Evolutionary conservation across 2,888 invertebrate species (phyloP), one percentile per base, ranked within the genome.

Genomic region (Neoitamus cyanurus): DNA sequence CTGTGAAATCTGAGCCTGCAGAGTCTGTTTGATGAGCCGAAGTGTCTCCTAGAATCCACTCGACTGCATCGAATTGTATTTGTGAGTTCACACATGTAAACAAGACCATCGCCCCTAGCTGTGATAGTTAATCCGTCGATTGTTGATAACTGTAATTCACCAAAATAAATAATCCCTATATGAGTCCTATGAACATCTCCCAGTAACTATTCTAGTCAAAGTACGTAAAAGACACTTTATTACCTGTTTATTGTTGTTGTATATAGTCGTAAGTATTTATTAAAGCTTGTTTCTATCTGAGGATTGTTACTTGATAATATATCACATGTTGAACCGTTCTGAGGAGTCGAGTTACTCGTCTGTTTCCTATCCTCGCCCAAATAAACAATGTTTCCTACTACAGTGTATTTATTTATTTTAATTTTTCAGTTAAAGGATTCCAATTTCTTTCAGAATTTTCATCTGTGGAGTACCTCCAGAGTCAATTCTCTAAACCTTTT

Each of bases 41-140:
- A 36, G 3, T 7, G 70, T 34, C n/a, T n/a, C 30, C 31, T 25
- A 28, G 31, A 72, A 58, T 34, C 30, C 28, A 20, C 20, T 58
- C 58, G 42, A 37, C 48, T 68, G 31, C 31, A 80, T 36, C 48
- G 20, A 80, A 80, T 28, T 80, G 75, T 75, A 7, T 68, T 31
- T 80, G 31, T 58, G 20, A 58, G 15, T 20, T 80, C 80, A 80
- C 34, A 80, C 5, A 36, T 25, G 58, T 58, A 58, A 77, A 80
- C 34, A 58, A 48, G 85, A 86, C 85, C 84, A 90, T 90, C 89
- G 88, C 90, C 91, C 91, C 88, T 91, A 90, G 90, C 91, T 91
- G 91, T 91, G 91, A 91, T 91, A 91, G 89, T 90, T 89, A 89
- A 89, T 88, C 88, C 87, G 86, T 87, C 87, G 87, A 88, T 87